Evolutionary conservation across 2,888 invertebrate genomes (phyloP).

Genomic region (Sinhomidia bicolor): DNA sequence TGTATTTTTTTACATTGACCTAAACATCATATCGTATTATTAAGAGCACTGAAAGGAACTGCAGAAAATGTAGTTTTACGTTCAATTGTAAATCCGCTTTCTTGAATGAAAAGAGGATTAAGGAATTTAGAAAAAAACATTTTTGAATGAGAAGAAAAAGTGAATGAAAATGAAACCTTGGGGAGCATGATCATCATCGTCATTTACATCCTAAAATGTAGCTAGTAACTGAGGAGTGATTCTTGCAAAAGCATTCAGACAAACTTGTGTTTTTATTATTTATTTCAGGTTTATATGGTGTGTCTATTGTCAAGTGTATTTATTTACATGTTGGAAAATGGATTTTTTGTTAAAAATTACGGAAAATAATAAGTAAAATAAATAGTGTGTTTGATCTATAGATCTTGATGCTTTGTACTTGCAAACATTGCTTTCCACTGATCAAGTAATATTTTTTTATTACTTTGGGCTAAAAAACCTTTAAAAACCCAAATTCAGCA

Average conservation of each 20-base stretch:
- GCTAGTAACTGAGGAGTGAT: slow-evolving; percentile 41
- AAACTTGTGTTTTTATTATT: slow-evolving; percentile 39
- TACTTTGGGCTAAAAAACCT: too few species aligned
- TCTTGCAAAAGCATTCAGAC: slow-evolving; percentile 55
- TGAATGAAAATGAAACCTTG: slow-evolving; percentile 17
- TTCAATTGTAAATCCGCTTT: slow-evolving; percentile 38
- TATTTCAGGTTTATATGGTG: slow-evolving; percentile 5
- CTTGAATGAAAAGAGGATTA: slow-evolving; percentile 45
- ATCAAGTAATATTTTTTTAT: background rate
- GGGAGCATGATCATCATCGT: background rate
- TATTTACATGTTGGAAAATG: too few species aligned
- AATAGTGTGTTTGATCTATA: background rate
- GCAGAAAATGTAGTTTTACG: slow-evolving; percentile 29
- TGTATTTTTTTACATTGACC: background rate
- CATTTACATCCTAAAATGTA: background rate
- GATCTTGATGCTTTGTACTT: too few species aligned
- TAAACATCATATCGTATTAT: background rate
- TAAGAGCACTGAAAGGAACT: background rate
- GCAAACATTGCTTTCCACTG: too few species aligned
- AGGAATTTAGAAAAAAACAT: background rate
- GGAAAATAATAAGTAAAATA: background rate
- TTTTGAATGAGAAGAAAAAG: slow-evolving; percentile 10
- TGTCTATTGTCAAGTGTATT: background rate
- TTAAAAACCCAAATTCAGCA: background rate
- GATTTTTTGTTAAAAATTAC: background rate